Evolutionary conservation across 2,888 invertebrate genomes (phyloP).

Genomic region (Lycaena phlaeas): DNA sequence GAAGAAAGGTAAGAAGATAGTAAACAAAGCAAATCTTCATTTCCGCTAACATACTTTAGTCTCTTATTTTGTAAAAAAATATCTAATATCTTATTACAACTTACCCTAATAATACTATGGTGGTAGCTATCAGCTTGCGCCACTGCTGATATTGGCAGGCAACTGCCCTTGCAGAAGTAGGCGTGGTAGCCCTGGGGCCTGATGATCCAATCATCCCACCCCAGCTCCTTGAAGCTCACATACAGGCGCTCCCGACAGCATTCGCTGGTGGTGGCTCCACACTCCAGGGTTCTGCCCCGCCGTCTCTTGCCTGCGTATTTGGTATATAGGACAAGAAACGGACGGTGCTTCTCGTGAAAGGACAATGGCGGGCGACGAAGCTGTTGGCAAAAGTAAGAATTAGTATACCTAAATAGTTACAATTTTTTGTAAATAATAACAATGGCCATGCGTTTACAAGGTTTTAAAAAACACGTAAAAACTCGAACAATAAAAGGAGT

Average conservation of each 20-base stretch:
- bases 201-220: slow-evolving; percentile 92
- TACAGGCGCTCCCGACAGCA: slow-evolving; percentile 89
- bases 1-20: too few relatives aligned
- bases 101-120: slow-evolving; percentile 82
- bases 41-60: too few relatives aligned
- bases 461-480: too few relatives aligned
- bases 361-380: slow-evolving; percentile 78
- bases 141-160: slow-evolving; percentile 80
- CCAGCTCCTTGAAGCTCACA: slow-evolving; percentile 87
- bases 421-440: too few relatives aligned
- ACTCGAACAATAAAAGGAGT: too few relatives aligned
- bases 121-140: slow-evolving; percentile 74
- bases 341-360: slow-evolving; percentile 77
- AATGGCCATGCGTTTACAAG: too few relatives aligned
- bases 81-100: too few relatives aligned
- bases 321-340: slow-evolving; percentile 86
- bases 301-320: slow-evolving; percentile 78
- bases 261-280: slow-evolving; percentile 76
- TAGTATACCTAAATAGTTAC: too few relatives aligned
- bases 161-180: slow-evolving; percentile 89
- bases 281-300: slow-evolving; percentile 77
- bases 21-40: too few relatives aligned
- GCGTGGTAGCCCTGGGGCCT: slow-evolving; percentile 88
- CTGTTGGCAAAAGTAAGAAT: slow-evolving; percentile 31
- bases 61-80: too few relatives aligned